phyloP scores from a whole-genome alignment of 2,113 vertebrate species.

The Bothrops jararaca region DNA sequence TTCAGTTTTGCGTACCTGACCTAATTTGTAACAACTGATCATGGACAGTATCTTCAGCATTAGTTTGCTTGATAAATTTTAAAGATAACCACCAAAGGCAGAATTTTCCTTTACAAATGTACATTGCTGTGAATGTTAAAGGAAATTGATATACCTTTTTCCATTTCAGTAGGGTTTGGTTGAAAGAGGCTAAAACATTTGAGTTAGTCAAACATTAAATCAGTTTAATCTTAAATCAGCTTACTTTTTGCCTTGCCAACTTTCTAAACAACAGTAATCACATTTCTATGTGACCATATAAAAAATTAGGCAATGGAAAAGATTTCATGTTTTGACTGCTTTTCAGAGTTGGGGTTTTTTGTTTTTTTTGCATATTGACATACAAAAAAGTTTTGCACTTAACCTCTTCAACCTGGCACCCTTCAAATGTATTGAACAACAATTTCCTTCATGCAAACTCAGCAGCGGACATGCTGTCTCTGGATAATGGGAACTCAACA shows the following conservation, averaged over 20 bases:
- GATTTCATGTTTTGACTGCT: background rate
- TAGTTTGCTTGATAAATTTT: background rate
- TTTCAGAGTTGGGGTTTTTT: no score
- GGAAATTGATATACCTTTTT: background rate
- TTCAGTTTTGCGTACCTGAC: background rate
- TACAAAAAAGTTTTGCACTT: background rate
- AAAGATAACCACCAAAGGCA: background rate
- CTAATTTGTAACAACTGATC: constrained; percentile 16
- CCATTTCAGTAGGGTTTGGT: background rate
- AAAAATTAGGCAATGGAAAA: background rate
- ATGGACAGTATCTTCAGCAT: background rate
- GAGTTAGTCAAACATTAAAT: background rate
- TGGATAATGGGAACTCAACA: background rate
- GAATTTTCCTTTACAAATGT: background rate
- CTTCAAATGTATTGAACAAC: background rate
- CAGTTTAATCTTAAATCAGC: background rate
- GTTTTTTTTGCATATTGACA: background rate
- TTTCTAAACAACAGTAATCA: background rate
- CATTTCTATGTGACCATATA: background rate
- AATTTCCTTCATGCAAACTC: background rate
- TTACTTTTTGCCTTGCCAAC: background rate
- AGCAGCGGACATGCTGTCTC: background rate
- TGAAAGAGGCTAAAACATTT: background rate
- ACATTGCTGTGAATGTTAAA: background rate
- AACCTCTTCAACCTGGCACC: background rate